Evolutionary conservation across 2,888 invertebrate species (phyloP).

Genomic region (Rhodophaea formosa): DNA sequence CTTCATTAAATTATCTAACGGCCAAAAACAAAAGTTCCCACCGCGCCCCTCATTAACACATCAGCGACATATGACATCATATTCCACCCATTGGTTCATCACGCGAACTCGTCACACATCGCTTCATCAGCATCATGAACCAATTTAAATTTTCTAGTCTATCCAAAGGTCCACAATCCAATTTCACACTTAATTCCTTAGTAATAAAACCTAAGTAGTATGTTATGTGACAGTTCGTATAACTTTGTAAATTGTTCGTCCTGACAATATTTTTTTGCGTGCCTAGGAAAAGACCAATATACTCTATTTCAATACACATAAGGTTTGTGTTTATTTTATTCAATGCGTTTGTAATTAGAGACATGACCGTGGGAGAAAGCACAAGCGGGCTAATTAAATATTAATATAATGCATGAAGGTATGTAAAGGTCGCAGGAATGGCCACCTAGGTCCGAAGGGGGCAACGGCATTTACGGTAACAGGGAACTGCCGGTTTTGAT

Average conservation of each 20-base stretch:
- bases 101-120: conserved; percentile 67
- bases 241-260: conserved; percentile 1
- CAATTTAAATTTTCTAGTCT: not conserved
- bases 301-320: not conserved
- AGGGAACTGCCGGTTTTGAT: not conserved
- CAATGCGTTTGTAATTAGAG: conserved; percentile 25
- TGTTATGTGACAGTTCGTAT: not conserved
- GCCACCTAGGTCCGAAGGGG: conserved; percentile 15
- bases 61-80: conserved; percentile 64
- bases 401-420: conserved; percentile 51
- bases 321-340: not conserved
- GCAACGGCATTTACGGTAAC: conserved; percentile 3
- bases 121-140: conserved; percentile 29
- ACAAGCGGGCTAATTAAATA: conserved; percentile 64
- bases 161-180: not conserved
- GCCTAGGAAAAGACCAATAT: not conserved
- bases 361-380: conserved; percentile 69
- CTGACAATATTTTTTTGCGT: conserved; percentile 1
- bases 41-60: conserved; percentile 53
- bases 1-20: not conserved
- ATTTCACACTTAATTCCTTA: not conserved
- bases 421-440: conserved; percentile 46
- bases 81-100: conserved; percentile 64
- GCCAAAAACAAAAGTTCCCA: conserved; percentile 16
- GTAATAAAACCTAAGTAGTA: not conserved